Base-by-base conservation (phyloP, 2,113 vertebrate genomes). In the Hepsetus odoe region DNA sequence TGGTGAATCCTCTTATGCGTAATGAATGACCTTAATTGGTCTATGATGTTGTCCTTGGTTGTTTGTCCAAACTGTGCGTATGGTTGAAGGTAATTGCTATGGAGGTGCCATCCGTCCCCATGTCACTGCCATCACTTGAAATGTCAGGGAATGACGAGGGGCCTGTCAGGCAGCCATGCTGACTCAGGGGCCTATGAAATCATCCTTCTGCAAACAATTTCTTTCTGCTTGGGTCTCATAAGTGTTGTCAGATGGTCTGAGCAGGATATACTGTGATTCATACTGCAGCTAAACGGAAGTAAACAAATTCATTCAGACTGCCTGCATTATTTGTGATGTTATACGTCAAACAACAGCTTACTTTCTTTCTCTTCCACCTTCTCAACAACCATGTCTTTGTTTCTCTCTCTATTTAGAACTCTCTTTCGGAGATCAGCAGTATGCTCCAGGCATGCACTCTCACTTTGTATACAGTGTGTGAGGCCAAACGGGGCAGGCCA, bases 381-480 rank as follows among this genome's bases (percentile, higher is more conserved):
- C 58, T 59, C 13, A 33, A 7, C 74, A 5, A 81, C 16, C 38
- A 40, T 40, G 26, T 62, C 26, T 10, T 26, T 22, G 78, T 55
- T 56, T 62, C 11, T 22, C 13, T 35, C 22, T 62, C 51, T 4
- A 46, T 69, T 0, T 83, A 99, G 97, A 96, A 94, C 85, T 94
- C 96, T 0, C 92, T 98, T 61, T 88, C 89, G 5, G 96, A 98
- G 84, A 87, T 99, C 75, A 92, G 88, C 72, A 93, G 92, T 51
- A 96, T 94, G 80, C 94, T 99, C 72, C 93, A 95, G 90, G 89
- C 88, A 5, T 92, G 94, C 81, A 93, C 94, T 0, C 91, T 6
- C 96, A 98, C 88, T 94, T 95, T 0, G 78, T 99, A n/a, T n/a
- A 85, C 94, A 95, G 74, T 99, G 97, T 74, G 94, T 99, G 88